Evolutionary conservation across 2,888 invertebrate species (phyloP), one percentile per base, ranked within the genome.

Genomic region (Pristionchus fissidentatus): DNA sequence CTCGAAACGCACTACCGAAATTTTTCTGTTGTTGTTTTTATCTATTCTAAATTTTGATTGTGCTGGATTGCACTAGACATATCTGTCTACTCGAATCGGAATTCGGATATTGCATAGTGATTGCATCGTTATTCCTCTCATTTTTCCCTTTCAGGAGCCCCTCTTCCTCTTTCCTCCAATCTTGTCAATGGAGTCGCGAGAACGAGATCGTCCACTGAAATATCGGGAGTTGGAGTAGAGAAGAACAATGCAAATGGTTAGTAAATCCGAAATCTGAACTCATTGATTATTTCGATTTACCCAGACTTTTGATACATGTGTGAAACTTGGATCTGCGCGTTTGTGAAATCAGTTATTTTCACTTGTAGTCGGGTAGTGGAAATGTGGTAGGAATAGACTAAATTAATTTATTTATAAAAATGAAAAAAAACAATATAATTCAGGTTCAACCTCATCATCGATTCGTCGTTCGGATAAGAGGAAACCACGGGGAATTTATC

Each of bases 401-500:
- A n/a, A n/a, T n/a, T n/a, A n/a, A n/a, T n/a, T n/a, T n/a, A n/a
- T n/a, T n/a, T n/a, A n/a, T n/a, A n/a, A n/a, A n/a, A n/a, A n/a
- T n/a, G n/a, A n/a, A n/a, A n/a, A n/a, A n/a, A n/a, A n/a, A n/a
- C n/a, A n/a, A 60, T 60, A 10, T 32, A 8, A 60, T 35, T 57
- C 22, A 66, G 62, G 38, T 3, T 41, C 70, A 22, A 3, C 75
- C 22, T 32, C 49, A 7, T 32, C 75, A 5, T 75, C 75, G 15
- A 29, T 75, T 7, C 46, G 46, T 52, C 55, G 43, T 10, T 7
- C 57, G 26, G 52, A 38, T 7, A 79, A 41, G 41, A 55, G 38
- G n/a, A 79, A 79, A 22, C 62, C 43, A 3, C 35, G 43, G 29
- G 83, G 86, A n/a, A 88, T 95, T 85, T 95, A 94, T 91, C 92